Percentiles rank a stretch among this genome's conserved stretches.
Conservation (phyloP, 2,113 vertebrate species). For the Ochotona curzoniae region DNA sequence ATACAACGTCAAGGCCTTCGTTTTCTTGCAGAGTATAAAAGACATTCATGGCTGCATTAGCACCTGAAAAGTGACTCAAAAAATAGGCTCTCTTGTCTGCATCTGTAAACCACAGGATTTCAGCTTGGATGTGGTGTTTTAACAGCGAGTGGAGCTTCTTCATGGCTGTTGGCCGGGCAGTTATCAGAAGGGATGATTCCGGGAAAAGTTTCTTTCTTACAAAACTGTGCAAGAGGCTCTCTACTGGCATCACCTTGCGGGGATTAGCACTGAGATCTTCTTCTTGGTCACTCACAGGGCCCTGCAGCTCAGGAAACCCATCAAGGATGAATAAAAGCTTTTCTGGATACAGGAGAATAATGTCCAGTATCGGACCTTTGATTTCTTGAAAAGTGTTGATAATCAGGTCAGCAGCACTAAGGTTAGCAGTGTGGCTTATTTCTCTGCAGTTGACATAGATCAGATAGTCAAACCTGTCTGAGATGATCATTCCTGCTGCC, state of each 20-base stretch:
- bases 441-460: conserved; percentile 58
- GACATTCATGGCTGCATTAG: not conserved
- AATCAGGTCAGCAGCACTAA: conserved; percentile 57
- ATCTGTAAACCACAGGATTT: conserved; percentile 62
- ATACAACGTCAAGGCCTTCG: conserved; percentile 60
- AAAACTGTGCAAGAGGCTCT: conserved; percentile 48
- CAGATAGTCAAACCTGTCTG: conserved; percentile 65
- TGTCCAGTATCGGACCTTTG: conserved; percentile 28
- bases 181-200: conserved; percentile 60
- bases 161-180: not conserved
- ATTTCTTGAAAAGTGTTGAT: conserved; percentile 34
- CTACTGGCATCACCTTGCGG: conserved; percentile 35
- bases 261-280: conserved; percentile 40
- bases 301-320: conserved; percentile 55
- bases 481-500: conserved; percentile 53
- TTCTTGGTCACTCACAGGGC: conserved; percentile 11
- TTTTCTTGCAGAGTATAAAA: conserved; percentile 45
- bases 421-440: conserved; percentile 32
- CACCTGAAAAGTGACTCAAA: conserved; percentile 59
- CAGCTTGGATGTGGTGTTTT: conserved; percentile 49
- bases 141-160: conserved; percentile 63
- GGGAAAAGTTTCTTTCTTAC: conserved; percentile 49
- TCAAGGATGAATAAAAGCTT: conserved; percentile 65
- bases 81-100: conserved; percentile 60
- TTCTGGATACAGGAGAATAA: conserved; percentile 29